Evolutionary conservation across 2,797 vertebrate species (phyloP).

Genomic region (Bradypodion pumilum): DNA sequence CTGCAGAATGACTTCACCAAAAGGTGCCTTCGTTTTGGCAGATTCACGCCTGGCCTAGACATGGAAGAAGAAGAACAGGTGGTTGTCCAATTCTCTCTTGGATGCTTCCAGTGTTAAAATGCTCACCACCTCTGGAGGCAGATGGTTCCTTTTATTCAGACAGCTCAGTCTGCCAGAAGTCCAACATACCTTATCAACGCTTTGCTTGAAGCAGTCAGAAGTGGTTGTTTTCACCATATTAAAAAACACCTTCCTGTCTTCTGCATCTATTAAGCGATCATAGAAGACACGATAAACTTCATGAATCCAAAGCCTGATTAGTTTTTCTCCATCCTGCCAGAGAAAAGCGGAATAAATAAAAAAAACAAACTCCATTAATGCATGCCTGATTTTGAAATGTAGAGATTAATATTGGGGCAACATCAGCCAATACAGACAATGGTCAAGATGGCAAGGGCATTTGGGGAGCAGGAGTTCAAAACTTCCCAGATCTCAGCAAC

Average conservation of each 20-base stretch:
- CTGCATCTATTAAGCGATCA: constrained; percentile 86
- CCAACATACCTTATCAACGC: constrained; percentile 83
- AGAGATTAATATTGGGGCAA: too few species aligned
- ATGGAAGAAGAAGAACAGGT: too few species aligned
- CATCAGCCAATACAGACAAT: too few species aligned
- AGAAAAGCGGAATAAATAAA: constrained; percentile 23
- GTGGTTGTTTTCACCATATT: constrained; percentile 85
- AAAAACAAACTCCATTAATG: neutral
- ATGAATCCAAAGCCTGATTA: constrained; percentile 94
- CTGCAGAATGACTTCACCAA: too few species aligned
- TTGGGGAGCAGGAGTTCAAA: too few species aligned
- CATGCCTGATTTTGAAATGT: too few species aligned
- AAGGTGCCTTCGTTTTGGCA: too few species aligned
- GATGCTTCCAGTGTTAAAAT: too few species aligned
- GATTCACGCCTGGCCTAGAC: too few species aligned
- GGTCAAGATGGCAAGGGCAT: too few species aligned
- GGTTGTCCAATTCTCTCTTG: too few species aligned
- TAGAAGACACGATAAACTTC: constrained; percentile 94
- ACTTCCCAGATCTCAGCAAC: neutral
- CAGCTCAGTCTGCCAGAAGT: neutral
- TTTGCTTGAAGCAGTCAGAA: constrained; percentile 84
- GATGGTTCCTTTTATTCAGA: neutral
- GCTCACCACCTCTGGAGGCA: too few species aligned
- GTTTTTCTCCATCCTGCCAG: constrained; percentile 87
- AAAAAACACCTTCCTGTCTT: constrained; percentile 88